Percentiles rank a stretch among this genome's conserved stretches.
Evolutionary conservation across 2,113 vertebrate species (phyloP).

Genomic region (Sinocyclocheilus maitianheensis): DNA sequence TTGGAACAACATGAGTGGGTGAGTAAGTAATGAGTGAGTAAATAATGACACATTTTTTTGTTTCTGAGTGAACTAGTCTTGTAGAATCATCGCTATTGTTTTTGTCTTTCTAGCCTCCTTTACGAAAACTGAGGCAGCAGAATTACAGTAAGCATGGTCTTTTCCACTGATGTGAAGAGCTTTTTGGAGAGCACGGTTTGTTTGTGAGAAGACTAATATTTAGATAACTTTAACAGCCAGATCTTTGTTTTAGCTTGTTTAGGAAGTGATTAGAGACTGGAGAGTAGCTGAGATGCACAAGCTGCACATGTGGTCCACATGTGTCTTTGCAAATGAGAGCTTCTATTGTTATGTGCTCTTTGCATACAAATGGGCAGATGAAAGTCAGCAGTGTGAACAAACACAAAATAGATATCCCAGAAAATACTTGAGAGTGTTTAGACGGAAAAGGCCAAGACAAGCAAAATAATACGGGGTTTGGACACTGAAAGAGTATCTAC

Average conservation of each 20-base stretch:
- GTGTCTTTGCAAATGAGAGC: constrained; percentile 52
- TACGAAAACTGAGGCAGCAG: neutral
- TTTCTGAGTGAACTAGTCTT: neutral
- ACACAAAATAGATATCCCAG: constrained; percentile 57
- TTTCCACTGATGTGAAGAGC: constrained; percentile 22
- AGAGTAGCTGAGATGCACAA: constrained; percentile 47
- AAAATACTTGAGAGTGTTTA: constrained; percentile 49
- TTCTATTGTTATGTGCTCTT: constrained; percentile 44
- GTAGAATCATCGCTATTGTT: neutral
- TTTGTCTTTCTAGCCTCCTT: constrained; percentile 13
- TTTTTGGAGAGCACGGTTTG: constrained; percentile 19
- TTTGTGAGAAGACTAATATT: constrained; percentile 52
- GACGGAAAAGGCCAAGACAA: constrained; percentile 45
- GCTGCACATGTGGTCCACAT: constrained; percentile 63
- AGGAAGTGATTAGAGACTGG: constrained; percentile 54
- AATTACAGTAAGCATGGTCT: constrained; percentile 7
- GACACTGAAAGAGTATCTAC: constrained; percentile 50
- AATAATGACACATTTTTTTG: neutral
- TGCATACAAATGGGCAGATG: constrained; percentile 57
- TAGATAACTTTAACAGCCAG: constrained; percentile 43
- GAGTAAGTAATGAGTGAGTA: neutral
- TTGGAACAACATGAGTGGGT: neutral
- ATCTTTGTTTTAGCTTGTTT: constrained; percentile 45
- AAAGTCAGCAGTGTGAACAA: constrained; percentile 57
- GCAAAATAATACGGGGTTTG: constrained; percentile 52